These are phyloP conservation scores for Mythimna loreyi DNA, from an alignment of 2,888 invertebrate species.

Conservation along the genomic window DNA sequence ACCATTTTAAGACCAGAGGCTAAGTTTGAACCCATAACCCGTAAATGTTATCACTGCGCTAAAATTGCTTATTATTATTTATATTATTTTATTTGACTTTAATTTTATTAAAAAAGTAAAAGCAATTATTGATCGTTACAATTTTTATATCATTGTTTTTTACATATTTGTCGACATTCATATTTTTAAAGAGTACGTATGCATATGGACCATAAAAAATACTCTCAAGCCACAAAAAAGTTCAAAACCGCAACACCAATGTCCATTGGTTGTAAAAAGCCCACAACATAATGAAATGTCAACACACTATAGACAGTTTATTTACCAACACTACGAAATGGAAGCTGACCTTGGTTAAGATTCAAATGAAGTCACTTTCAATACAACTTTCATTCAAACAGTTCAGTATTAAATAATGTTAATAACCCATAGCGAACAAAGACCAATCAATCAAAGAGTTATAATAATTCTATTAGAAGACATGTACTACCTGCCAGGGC, in stretches of 20 bases:
- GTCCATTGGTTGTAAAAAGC: conserved; percentile 12
- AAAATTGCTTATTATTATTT: too few relatives aligned
- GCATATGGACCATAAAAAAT: neutral
- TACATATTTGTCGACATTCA: too few relatives aligned
- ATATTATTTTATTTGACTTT: too few relatives aligned
- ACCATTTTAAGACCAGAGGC: too few relatives aligned
- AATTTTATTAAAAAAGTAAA: too few relatives aligned
- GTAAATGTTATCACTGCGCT: too few relatives aligned
- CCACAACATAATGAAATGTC: conserved; percentile 27
- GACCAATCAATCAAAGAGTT: conserved; percentile 11
- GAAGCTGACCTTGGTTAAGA: conserved; percentile 43
- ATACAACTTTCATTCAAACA: conserved; percentile 50
- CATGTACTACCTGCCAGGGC: neutral
- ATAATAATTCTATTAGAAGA: neutral
- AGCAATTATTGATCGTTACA: too few relatives aligned
- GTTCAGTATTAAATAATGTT: conserved; percentile 11
- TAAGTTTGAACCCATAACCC: too few relatives aligned
- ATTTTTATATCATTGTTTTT: too few relatives aligned
- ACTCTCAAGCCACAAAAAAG: conserved; percentile 9
- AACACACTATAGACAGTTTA: conserved; percentile 11
- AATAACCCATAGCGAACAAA: neutral
- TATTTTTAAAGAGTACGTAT: neutral
- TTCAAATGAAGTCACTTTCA: conserved; percentile 47
- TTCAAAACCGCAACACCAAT: neutral
- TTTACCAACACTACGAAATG: conserved; percentile 17